Base-by-base conservation (phyloP, 2,113 vertebrate species). In the Colossoma macropomum region DNA sequence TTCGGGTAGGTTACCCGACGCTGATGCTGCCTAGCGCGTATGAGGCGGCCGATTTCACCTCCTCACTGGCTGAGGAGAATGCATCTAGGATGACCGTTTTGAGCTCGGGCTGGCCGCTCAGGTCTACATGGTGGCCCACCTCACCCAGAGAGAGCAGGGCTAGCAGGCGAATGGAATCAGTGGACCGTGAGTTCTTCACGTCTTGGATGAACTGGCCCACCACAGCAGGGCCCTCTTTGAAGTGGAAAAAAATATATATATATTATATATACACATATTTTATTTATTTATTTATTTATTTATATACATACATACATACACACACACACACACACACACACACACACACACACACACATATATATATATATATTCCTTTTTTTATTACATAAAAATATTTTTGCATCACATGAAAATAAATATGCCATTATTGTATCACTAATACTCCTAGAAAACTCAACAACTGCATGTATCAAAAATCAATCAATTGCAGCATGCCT, bases 161-260 rank as follows among this genome's bases (percentile, higher is more conserved):
- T 83, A 99, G 91, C 80, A 99, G 96, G 16, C 97, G 93, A 91
- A 99, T 99, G 81, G 97, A 99, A 95, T 99, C 98, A 8, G 97
- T 99, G 85, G 97, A 99, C 86, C 97, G 95, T 0, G 97, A 98
- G 93, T 99, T 99, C 94, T 99, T 99, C 90, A 99, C 98, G 1
- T 99, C 98, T 92, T 99, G 98, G 90, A 99, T 99, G 92, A 99
- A 99, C 90, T 99, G 98, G 83, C 97, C 97, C 72, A 99, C 98
- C 30, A 99, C 98, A 1, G 97, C 98, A 0, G 97, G 98, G 2
- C 97, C 98, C 87, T 99, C 97, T 81, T 95, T 62, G n/a, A 23
- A 27, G 54, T 25, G 27, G 12, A 27, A 27, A 62, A 62, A 13
- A 27, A 2, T n/a, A 56, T 12, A 56, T 12, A 56, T 5, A 59